Evolutionary conservation across 2,113 vertebrate genomes (phyloP).

Genomic region (Entelurus aequoreus): DNA sequence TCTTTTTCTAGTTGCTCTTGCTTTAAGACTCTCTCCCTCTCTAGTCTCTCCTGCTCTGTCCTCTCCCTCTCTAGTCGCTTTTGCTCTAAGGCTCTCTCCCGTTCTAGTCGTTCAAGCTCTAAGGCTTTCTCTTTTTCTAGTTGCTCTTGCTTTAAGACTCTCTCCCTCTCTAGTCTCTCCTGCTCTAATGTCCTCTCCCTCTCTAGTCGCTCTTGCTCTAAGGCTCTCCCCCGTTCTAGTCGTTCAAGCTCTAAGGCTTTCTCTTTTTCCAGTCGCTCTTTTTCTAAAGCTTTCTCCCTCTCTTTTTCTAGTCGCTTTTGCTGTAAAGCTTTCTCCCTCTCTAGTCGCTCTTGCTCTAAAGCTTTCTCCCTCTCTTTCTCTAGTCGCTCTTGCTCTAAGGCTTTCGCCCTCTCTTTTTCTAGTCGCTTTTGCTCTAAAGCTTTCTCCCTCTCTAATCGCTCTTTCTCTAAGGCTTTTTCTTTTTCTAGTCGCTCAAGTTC

Average conservation of each 20-base stretch:
- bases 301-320: constrained; percentile 40
- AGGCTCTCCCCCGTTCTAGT: constrained; percentile 23
- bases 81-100: constrained; percentile 26
- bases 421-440: constrained; percentile 32
- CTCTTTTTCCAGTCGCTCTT: constrained; percentile 21
- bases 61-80: constrained; percentile 34
- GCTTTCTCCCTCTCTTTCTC: constrained; percentile 23
- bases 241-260: constrained; percentile 31
- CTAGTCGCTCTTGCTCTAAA: constrained; percentile 5
- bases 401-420: constrained; percentile 19
- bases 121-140: constrained; percentile 25
- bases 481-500: constrained; percentile 15
- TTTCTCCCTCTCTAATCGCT: constrained; percentile 23
- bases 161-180: constrained; percentile 32
- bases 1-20: constrained; percentile 36
- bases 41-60: constrained; percentile 31
- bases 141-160: constrained; percentile 31
- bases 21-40: constrained; percentile 24
- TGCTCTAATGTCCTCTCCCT: constrained; percentile 20
- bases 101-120: constrained; percentile 31
- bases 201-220: constrained; percentile 33
- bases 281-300: constrained; percentile 24
- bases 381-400: not conserved
- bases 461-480: constrained; percentile 17
- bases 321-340: constrained; percentile 36